These are phyloP conservation scores for Perccottus glenii DNA, from an alignment of 2,113 vertebrate genomes.

Conservation along the genomic window DNA sequence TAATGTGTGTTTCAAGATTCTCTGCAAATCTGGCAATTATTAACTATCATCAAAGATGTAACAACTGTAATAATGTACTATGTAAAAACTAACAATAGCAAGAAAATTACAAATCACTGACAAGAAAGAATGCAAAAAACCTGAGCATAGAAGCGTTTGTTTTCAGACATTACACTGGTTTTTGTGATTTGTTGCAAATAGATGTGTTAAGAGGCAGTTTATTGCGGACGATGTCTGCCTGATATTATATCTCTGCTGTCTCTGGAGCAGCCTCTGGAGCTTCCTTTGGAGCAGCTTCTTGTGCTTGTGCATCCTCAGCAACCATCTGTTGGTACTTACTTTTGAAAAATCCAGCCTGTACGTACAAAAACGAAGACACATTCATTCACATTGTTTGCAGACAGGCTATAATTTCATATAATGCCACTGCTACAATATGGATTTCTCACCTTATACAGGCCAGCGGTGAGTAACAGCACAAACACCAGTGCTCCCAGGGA, in stretches of 20 bases:
- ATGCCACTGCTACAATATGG: neutral
- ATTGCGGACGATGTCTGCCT: neutral
- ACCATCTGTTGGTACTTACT: constrained; percentile 55
- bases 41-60: no score
- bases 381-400: no score
- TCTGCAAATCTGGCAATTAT: no score
- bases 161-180: neutral
- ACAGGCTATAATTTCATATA: neutral
- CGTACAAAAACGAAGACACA: constrained; percentile 6
- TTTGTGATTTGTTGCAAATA: no score
- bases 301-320: constrained; percentile 12
- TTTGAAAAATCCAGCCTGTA: neutral
- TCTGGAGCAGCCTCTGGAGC: neutral
- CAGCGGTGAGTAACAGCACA: constrained; percentile 56
- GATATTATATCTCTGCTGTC: neutral
- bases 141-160: no score
- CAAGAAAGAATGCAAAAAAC: no score
- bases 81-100: no score
- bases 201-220: no score
- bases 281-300: neutral
- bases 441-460: no score
- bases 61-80: no score
- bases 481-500: constrained; percentile 78
- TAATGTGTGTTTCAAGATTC: neutral
- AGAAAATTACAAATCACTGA: no score